phyloP scores from a whole-genome alignment of 2,888 invertebrate species.

The Pteria penguin region DNA sequence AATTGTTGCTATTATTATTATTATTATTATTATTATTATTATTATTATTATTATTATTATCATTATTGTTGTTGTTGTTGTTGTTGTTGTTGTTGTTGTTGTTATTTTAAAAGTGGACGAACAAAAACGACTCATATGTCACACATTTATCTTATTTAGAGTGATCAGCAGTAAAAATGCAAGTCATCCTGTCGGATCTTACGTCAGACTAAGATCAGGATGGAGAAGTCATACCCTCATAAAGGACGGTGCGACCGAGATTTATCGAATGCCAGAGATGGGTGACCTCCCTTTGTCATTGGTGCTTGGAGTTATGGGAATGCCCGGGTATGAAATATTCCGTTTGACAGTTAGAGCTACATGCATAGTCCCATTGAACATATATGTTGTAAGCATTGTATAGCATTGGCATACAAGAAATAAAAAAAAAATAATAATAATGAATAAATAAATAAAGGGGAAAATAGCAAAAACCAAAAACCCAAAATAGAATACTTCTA shows the following conservation, averaged over 20 bases:
- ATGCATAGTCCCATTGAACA: no score
- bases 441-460: no score
- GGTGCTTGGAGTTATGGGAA: slow-evolving; percentile 45
- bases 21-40: no score
- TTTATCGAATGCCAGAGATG: slow-evolving; percentile 29
- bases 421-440: no score
- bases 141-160: slow-evolving; percentile 22
- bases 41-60: no score
- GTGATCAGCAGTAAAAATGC: slow-evolving; percentile 41
- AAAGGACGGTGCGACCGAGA: slow-evolving; percentile 9
- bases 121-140: not conserved
- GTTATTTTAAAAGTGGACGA: slow-evolving; percentile 85
- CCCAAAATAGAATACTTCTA: no score
- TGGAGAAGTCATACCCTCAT: slow-evolving; percentile 43
- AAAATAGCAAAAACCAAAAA: no score
- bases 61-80: slow-evolving; percentile 90
- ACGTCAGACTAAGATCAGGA: slow-evolving; percentile 25
- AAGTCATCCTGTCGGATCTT: slow-evolving; percentile 28
- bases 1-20: no score
- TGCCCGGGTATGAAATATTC: slow-evolving; percentile 48
- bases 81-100: slow-evolving; percentile 89
- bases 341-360: no score
- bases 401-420: no score
- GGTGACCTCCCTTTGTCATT: slow-evolving; percentile 44
- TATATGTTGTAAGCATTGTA: no score